Conservation (phyloP, 2,797 vertebrate species). For the Sciurus vulgaris region DNA sequence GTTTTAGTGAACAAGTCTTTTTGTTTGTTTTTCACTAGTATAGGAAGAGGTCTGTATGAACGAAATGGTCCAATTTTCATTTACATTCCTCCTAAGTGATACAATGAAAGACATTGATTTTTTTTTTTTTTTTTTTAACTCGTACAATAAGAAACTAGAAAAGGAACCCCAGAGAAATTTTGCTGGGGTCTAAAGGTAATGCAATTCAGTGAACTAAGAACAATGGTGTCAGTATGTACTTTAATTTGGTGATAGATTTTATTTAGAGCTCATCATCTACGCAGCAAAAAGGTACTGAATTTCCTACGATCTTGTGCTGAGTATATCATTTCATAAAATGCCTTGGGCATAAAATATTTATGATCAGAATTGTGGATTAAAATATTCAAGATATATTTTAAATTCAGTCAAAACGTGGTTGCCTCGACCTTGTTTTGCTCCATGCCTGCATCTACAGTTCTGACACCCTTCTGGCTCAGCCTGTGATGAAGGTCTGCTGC, state of each 20-base stretch:
- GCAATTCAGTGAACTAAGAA: neutral
- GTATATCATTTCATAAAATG: conserved; percentile 76
- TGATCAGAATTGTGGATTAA: conserved; percentile 84
- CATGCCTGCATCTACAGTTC: conserved; percentile 82
- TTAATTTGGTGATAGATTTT: conserved; percentile 44
- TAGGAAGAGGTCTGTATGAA: conserved; percentile 23
- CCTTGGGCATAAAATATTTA: conserved; percentile 85
- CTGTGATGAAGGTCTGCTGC: conserved; percentile 84
- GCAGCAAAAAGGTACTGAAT: conserved; percentile 59
- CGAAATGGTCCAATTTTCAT: conserved; percentile 48
- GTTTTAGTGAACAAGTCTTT: conserved; percentile 21
- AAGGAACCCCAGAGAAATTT: conserved; percentile 48
- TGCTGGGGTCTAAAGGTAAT: neutral
- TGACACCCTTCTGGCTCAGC: conserved; percentile 81
- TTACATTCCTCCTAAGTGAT: neutral
- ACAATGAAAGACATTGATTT: conserved; percentile 22
- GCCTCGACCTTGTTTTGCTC: conserved; percentile 82
- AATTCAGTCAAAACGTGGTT: conserved; percentile 82
- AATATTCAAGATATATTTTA: conserved; percentile 86
- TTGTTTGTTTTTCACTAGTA: neutral
- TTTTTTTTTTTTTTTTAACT: conserved; percentile 16
- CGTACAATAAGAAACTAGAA: conserved; percentile 41
- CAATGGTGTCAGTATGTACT: accelerated
- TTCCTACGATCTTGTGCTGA: conserved; percentile 53
- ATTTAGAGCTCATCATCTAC: conserved; percentile 3